These are phyloP conservation scores for Dryas iulia DNA, from an alignment of 1,140 invertebrate species.

Conservation along the genomic window DNA sequence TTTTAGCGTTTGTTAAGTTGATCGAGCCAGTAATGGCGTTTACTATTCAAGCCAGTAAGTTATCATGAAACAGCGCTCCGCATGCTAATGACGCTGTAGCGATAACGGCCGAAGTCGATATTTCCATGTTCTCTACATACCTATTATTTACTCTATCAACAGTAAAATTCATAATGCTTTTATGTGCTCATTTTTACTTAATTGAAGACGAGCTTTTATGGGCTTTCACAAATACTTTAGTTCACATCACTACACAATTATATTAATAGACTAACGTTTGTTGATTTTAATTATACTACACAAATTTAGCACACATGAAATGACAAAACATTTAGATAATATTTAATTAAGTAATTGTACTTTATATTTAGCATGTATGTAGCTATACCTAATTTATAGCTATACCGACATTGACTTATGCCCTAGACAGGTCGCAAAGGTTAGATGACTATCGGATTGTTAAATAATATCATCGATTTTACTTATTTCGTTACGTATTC, in stretches of 20 bases:
- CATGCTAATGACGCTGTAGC: slow-evolving; percentile 66
- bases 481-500: neutral
- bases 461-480: neutral
- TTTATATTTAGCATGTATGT: neutral
- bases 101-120: slow-evolving; percentile 48
- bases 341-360: neutral
- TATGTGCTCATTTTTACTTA: neutral
- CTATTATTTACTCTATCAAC: slow-evolving; percentile 5
- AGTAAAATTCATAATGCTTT: neutral
- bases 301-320: neutral
- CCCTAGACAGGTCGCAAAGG: neutral
- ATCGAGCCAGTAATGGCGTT: slow-evolving; percentile 38
- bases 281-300: neutral
- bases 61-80: slow-evolving; percentile 57
- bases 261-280: neutral
- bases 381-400: neutral
- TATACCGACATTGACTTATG: neutral
- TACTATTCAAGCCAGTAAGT: slow-evolving; percentile 40
- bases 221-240: neutral
- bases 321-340: neutral
- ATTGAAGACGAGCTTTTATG: neutral
- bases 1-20: slow-evolving; percentile 26
- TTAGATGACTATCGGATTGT: neutral
- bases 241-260: neutral
- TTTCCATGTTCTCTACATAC: slow-evolving; percentile 28